Conservation (phyloP, 1,140 invertebrate species). For the Daktulosphaira vitifoliae region DNA sequence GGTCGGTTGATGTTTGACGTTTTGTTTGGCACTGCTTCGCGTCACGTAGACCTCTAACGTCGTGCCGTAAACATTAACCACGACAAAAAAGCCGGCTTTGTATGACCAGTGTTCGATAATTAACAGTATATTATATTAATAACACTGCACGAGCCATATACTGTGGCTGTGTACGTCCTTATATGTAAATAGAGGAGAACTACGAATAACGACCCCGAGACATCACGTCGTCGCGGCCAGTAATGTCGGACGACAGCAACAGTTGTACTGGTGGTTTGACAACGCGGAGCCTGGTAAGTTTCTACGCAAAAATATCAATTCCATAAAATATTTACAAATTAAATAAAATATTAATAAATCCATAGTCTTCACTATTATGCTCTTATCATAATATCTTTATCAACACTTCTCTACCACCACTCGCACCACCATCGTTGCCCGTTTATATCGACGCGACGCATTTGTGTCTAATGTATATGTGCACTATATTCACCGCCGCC, state of each 20-base stretch:
- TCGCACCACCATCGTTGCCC: not conserved
- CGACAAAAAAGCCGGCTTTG: no score
- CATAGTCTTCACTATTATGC: not conserved
- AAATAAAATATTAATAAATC: no score
- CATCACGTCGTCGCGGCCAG: not conserved
- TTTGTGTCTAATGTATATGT: not conserved
- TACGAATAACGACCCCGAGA: not conserved
- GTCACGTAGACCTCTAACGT: no score
- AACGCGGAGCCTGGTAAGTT: constrained; percentile 21
- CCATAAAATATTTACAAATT: not conserved
- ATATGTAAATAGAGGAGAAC: no score
- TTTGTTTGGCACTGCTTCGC: no score
- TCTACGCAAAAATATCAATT: no score
- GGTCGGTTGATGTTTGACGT: not conserved
- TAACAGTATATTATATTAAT: no score
- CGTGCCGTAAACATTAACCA: no score
- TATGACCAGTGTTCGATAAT: no score
- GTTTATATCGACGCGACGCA: constrained; percentile 1
- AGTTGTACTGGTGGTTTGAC: not conserved
- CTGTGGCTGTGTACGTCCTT: not conserved
- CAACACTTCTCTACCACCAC: not conserved
- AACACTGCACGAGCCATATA: no score
- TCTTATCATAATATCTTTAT: constrained; percentile 5
- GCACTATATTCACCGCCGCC: not conserved
- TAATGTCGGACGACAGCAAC: constrained; percentile 25